Evolutionary conservation across 2,888 invertebrate genomes (phyloP), one percentile per base, ranked within the genome.

Genomic region (Andrena dorsata): DNA sequence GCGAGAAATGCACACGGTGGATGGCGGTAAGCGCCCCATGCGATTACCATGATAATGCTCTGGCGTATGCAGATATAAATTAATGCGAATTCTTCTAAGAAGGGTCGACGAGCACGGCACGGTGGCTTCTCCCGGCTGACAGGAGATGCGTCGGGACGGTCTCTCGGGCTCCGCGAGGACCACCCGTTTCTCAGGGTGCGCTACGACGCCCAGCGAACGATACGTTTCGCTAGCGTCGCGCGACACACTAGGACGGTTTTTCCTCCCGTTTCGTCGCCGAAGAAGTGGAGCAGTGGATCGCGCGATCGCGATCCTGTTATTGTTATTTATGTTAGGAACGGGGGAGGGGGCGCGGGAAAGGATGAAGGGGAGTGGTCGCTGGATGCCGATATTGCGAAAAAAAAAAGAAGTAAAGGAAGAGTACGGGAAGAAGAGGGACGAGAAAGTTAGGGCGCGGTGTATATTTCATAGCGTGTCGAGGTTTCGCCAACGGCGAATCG

Each of bases 1-100:
- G 77, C 89, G 84, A 89, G 90, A 91, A 87, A 89, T 90, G 88
- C 88, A 87, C 85, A 86, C 83, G 83, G 86, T 76, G 63, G 83
- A 87, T 78, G 79, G 69, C 75, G 80, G 76, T 60, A 47, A 76
- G 84, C 83, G 79, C 76, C 82, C 80, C 81, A 82, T 28, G 26
- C 47, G 84, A 93, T 93, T 93, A 93, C 90, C 93, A 93, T 93
- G 89, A 93, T 93, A 93, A 93, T 93, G 84, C 89, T 66, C 35
- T 83, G 85, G 84, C 90, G 91, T 91, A 92, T 91, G 93, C 91
- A 90, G 93, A 93, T 93, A 93, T 91, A 93, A 93, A 93, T 93
- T 93, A 93, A 93, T 93, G 93, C 92, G 91, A 92, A 92, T 93
- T 93, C 93, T 92, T 92, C 90, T 90, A 88, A 72, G 83, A 89